Percentiles rank a stretch among this genome's conserved stretches.
These are phyloP conservation scores for Lydus trimaculatus DNA, from an alignment of 2,888 invertebrate genomes.

Conservation along the genomic window DNA sequence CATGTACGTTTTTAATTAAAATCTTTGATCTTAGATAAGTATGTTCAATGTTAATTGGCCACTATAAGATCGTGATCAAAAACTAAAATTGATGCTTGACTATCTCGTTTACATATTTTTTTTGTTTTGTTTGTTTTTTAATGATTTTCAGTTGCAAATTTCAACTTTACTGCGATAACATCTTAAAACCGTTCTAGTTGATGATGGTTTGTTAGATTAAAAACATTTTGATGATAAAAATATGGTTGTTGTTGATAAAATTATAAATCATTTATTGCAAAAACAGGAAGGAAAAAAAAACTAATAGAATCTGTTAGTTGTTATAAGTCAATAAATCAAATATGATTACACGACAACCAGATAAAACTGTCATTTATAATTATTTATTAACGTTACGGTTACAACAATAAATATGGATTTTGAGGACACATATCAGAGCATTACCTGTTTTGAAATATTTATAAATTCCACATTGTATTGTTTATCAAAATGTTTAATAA, in stretches of 20 bases:
- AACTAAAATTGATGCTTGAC: not conserved
- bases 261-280: not conserved
- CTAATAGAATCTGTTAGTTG: not conserved
- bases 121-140: not conserved
- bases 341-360: not conserved
- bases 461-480: conserved; percentile 4
- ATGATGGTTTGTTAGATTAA: too few relatives aligned
- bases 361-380: conserved; percentile 6
- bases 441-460: not conserved
- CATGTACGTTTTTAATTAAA: not conserved
- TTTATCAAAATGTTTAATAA: not conserved
- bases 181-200: not conserved
- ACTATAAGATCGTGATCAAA: not conserved
- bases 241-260: not conserved
- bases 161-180: not conserved
- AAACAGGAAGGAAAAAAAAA: not conserved
- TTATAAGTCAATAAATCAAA: not conserved
- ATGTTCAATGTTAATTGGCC: not conserved
- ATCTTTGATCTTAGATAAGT: not conserved
- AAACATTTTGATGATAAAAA: too few relatives aligned
- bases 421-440: not conserved
- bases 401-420: conserved; percentile 1
- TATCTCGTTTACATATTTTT: not conserved
- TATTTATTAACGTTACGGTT: conserved; percentile 4
- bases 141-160: not conserved